phyloP scores from a whole-genome alignment of 2,113 vertebrate species.

The Ancistrus triradiatus region DNA sequence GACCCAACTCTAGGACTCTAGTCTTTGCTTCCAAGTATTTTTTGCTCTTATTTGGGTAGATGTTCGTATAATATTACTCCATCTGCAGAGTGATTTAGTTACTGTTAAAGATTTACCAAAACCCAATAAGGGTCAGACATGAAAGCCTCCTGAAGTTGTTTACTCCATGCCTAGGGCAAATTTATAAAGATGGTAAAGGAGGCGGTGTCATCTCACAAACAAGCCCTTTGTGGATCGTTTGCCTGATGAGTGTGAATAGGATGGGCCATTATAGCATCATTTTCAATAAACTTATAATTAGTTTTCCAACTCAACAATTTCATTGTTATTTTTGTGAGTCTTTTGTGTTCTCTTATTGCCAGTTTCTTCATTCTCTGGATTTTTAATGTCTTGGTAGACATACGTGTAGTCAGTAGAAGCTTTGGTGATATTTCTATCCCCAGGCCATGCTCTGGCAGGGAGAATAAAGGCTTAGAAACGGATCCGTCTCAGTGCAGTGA shows the following conservation, averaged over 20 bases:
- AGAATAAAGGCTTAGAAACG: no score
- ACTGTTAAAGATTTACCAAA: slow-evolving; percentile 58
- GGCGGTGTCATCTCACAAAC: slow-evolving; percentile 56
- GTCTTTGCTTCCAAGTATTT: slow-evolving; percentile 37
- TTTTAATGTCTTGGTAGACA: no score
- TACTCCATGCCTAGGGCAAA: slow-evolving; percentile 56
- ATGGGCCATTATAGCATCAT: slow-evolving; percentile 58
- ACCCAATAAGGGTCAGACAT: slow-evolving; percentile 59
- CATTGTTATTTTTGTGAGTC: slow-evolving; percentile 57
- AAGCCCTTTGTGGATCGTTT: slow-evolving; percentile 61
- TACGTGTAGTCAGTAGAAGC: no score
- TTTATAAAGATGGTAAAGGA: slow-evolving; percentile 65
- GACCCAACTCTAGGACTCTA: slow-evolving; percentile 52
- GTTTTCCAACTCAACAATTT: slow-evolving; percentile 49
- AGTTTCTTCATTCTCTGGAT: neutral
- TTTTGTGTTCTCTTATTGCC: neutral
- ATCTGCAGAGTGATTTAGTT: slow-evolving; percentile 58
- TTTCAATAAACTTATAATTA: slow-evolving; percentile 62
- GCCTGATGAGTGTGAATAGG: slow-evolving; percentile 51
- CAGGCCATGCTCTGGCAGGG: no score
- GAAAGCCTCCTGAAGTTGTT: slow-evolving; percentile 64
- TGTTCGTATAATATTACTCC: no score
- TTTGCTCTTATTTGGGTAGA: no score
- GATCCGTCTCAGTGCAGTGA: no score
- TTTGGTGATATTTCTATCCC: no score